These are phyloP conservation scores for Luffia ferchaultella DNA, from an alignment of 2,888 invertebrate genomes.

Conservation along the genomic window DNA sequence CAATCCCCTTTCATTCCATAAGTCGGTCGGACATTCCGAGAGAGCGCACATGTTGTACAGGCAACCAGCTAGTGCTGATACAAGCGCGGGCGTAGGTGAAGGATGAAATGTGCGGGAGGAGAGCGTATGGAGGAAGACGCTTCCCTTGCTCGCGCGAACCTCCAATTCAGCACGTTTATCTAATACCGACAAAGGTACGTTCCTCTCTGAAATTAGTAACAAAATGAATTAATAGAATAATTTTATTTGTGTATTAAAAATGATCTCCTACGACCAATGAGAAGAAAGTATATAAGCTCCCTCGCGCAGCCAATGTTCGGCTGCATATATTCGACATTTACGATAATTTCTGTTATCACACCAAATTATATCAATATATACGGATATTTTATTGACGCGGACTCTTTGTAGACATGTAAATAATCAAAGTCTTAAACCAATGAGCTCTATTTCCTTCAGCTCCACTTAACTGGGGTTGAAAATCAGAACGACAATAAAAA, in stretches of 20 bases:
- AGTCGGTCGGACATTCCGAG: constrained; percentile 31
- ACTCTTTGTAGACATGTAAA: no score
- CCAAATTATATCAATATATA: no score
- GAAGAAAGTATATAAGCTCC: no score
- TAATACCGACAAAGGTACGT: constrained; percentile 38
- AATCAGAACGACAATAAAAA: no score
- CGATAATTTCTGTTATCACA: no score
- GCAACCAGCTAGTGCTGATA: constrained; percentile 33
- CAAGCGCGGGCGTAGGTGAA: constrained; percentile 35
- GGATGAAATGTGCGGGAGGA: constrained; percentile 24
- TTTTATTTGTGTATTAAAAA: not conserved
- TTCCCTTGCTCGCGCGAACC: constrained; percentile 42
- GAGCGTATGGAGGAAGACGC: constrained; percentile 23
- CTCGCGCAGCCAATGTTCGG: no score
- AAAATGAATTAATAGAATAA: not conserved
- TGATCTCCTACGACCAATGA: no score
- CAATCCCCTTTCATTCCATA: constrained; percentile 46
- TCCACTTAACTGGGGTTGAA: no score
- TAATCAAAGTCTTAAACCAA: no score
- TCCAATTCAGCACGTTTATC: constrained; percentile 44
- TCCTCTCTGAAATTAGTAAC: constrained; percentile 34
- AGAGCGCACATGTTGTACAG: constrained; percentile 37
- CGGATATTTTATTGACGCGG: no score
- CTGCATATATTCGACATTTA: no score
- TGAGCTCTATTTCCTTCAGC: no score